These are phyloP conservation scores for Stenurella melanura DNA, from an alignment of 2,888 invertebrate species.

Conservation along the genomic window DNA sequence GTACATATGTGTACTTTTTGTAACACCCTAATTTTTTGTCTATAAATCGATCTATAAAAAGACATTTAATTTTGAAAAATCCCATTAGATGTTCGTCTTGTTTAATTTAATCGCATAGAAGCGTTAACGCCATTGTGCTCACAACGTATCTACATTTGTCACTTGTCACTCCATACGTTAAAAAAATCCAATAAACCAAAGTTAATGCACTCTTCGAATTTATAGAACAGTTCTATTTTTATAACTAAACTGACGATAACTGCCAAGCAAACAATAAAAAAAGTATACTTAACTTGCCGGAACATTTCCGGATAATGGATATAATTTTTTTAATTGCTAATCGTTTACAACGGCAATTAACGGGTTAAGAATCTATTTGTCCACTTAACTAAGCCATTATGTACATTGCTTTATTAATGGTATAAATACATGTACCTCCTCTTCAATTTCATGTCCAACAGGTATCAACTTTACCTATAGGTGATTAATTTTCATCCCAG, in stretches of 20 bases:
- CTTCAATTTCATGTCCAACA: too few species aligned
- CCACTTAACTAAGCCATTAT: too few species aligned
- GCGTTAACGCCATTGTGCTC: background rate
- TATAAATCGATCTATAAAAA: too few species aligned
- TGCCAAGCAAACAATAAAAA: constrained; percentile 41
- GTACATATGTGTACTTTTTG: too few species aligned
- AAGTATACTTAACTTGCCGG: background rate
- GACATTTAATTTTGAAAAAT: too few species aligned
- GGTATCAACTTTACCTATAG: too few species aligned
- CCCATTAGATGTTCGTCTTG: background rate
- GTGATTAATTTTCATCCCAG: too few species aligned
- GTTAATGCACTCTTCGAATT: constrained; percentile 48
- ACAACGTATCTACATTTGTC: constrained; percentile 17
- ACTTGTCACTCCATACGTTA: constrained; percentile 38
- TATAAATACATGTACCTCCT: too few species aligned
- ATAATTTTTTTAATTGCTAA: background rate
- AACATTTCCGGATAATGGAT: constrained; percentile 9
- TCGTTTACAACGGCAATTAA: background rate
- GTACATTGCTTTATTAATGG: too few species aligned
- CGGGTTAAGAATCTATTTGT: background rate
- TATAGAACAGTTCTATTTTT: constrained; percentile 52
- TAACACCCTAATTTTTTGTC: too few species aligned
- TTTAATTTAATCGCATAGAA: background rate
- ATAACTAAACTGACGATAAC: constrained; percentile 20
- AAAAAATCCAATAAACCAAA: constrained; percentile 37